These are phyloP conservation scores for Clostera curtula DNA, from an alignment of 2,888 invertebrate genomes.

Conservation along the genomic window DNA sequence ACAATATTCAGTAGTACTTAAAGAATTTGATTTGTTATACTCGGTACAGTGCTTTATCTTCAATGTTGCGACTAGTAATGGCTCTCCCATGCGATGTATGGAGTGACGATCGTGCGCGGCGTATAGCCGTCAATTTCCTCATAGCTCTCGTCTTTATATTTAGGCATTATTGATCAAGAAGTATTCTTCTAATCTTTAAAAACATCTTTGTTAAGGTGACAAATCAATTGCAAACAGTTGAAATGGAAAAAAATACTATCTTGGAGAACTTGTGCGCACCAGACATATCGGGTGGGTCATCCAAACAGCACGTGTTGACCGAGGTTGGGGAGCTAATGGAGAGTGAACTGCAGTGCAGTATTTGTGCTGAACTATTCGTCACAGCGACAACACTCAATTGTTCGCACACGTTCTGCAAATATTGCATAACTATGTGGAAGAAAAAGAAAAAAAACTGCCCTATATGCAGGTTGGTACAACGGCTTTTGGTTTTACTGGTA, in stretches of 20 bases:
- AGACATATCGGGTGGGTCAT: conserved; percentile 23
- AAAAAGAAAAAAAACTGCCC: conserved; percentile 82
- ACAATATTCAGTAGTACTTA: no score
- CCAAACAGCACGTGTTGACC: conserved; percentile 34
- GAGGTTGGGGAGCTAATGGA: conserved; percentile 77
- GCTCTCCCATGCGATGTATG: no score
- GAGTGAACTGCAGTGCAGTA: conserved; percentile 82
- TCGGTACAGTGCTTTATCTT: no score
- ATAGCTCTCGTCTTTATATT: no score
- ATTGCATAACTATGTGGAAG: conserved; percentile 82
- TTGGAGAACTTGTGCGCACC: conserved; percentile 31
- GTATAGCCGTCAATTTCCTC: no score
- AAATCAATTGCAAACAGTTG: conserved; percentile 40
- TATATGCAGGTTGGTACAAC: conserved; percentile 77
- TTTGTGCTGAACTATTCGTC: conserved; percentile 84
- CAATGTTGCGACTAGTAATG: no score
- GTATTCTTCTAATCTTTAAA: conserved; percentile 1
- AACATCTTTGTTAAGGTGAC: conserved; percentile 32
- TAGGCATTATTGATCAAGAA: no score
- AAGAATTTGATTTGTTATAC: no score
- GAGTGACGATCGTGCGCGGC: no score
- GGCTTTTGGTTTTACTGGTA: no score
- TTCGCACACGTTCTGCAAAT: conserved; percentile 83
- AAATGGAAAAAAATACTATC: conserved; percentile 43
- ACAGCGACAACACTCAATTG: conserved; percentile 81